A percentile compares a stretch with the other conserved stretches of the same genome.
Conservation (phyloP, 1,140 invertebrate genomes). For the Sinella curviseta region DNA sequence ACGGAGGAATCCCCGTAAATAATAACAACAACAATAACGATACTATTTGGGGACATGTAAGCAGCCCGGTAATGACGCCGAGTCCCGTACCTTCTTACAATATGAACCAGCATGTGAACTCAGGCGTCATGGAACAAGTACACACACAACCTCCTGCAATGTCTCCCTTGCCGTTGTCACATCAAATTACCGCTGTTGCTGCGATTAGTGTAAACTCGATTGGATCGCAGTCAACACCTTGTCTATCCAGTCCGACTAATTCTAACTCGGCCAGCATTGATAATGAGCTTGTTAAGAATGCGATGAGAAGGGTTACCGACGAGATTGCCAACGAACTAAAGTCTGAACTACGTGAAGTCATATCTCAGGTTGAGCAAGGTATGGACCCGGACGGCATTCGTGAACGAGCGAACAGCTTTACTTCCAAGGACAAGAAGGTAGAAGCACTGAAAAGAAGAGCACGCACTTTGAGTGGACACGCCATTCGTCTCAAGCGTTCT, state of each 20-base stretch:
- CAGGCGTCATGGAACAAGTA: neutral
- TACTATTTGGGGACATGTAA: neutral
- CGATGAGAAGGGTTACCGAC: conserved; percentile 59
- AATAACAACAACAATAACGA: neutral
- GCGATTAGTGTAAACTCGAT: neutral
- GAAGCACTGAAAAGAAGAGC: conserved; percentile 34
- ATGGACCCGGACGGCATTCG: conserved; percentile 33
- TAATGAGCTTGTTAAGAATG: conserved; percentile 66
- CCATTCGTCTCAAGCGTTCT: neutral
- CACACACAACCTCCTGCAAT: neutral
- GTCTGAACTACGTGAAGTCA: conserved; percentile 75
- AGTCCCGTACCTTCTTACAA: conserved; percentile 12
- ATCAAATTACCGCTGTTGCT: neutral
- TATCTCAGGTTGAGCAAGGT: conserved; percentile 73
- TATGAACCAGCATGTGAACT: neutral
- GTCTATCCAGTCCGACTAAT: neutral
- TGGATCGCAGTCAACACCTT: neutral
- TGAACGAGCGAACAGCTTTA: conserved; percentile 44
- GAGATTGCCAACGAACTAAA: conserved; percentile 77
- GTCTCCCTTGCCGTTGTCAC: neutral
- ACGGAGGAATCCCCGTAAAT: neutral
- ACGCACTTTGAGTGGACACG: conserved; percentile 43
- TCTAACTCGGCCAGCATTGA: neutral
- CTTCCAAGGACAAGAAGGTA: conserved; percentile 36
- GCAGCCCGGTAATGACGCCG: neutral